phyloP scores from a whole-genome alignment of 2,888 invertebrate genomes.

The Lissocephala sabroskyi region DNA sequence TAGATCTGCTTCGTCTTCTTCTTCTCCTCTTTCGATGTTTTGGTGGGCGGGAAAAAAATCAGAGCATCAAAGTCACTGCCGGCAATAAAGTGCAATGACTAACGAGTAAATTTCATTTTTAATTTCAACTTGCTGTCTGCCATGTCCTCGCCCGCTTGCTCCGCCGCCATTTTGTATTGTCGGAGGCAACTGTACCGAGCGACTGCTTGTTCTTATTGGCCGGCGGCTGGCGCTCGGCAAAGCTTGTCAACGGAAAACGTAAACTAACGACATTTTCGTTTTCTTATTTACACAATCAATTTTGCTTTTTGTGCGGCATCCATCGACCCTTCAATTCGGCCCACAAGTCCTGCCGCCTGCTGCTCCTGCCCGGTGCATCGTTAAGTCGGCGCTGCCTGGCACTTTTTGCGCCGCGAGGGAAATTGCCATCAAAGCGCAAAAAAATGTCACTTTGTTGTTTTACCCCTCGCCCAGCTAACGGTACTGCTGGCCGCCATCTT shows the following conservation, averaged over 20 bases:
- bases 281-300: constrained; percentile 64
- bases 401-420: constrained; percentile 53
- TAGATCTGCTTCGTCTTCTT: too few species aligned
- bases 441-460: constrained; percentile 57
- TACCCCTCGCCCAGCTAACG: too few species aligned
- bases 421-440: constrained; percentile 59
- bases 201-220: neutral
- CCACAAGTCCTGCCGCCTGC: neutral
- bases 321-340: too few species aligned
- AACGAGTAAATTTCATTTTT: constrained; percentile 63
- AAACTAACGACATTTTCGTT: constrained; percentile 63
- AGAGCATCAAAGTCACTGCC: constrained; percentile 43
- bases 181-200: neutral
- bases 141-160: constrained; percentile 4
- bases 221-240: constrained; percentile 10
- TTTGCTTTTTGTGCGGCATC: constrained; percentile 58
- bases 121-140: constrained; percentile 38
- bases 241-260: constrained; percentile 60
- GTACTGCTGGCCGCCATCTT: too few species aligned
- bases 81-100: constrained; percentile 48
- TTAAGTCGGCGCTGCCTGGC: constrained; percentile 38
- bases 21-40: too few species aligned
- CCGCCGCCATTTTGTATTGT: constrained; percentile 1
- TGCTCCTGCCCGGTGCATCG: constrained; percentile 30
- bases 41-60: too few species aligned